A percentile compares a stretch with the other conserved stretches of the same genome.
Conservation (phyloP, 1,140 invertebrate species). For the Batillaria attramentaria region DNA sequence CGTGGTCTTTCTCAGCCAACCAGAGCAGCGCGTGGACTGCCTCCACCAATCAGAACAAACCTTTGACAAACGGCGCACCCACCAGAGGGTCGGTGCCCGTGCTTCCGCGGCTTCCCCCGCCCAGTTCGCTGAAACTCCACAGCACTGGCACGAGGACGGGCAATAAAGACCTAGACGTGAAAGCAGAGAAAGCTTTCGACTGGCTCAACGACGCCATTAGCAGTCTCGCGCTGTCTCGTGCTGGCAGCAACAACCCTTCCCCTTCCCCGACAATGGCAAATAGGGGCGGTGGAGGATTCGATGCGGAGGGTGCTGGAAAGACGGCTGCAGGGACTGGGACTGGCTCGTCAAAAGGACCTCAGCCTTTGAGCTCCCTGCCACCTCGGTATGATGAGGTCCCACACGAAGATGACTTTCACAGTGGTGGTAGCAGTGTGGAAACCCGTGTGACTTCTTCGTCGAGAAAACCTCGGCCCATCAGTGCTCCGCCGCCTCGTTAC, state of each 20-base stretch:
- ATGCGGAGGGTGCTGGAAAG: too few species aligned
- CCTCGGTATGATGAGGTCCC: constrained; percentile 62
- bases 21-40: neutral
- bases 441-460: neutral
- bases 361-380: constrained; percentile 8
- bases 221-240: constrained; percentile 55
- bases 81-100: constrained; percentile 8
- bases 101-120: constrained; percentile 8
- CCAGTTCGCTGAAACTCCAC: constrained; percentile 7
- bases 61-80: neutral
- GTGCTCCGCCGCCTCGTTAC: neutral
- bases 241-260: constrained; percentile 45
- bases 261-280: constrained; percentile 4
- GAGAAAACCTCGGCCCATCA: neutral
- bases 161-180: constrained; percentile 20
- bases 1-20: too few species aligned
- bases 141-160: neutral
- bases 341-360: neutral
- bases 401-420: constrained; percentile 22
- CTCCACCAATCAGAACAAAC: neutral
- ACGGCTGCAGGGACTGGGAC: neutral
- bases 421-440: too few species aligned
- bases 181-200: constrained; percentile 68
- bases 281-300: too few species aligned
- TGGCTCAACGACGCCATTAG: constrained; percentile 69